Evolutionary conservation across 2,113 vertebrate genomes (phyloP).

Genomic region (Oryctolagus cuniculus): mOryCun1.1 NC_091438.1:138299501-138300000

Average conservation of each 20-base stretch:
- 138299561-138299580: neutral
- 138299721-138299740: constrained; percentile 49
- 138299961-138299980: too few species aligned
- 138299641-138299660: constrained; percentile 46
- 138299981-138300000: too few species aligned
- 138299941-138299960: too few species aligned
- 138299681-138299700: constrained; percentile 30
- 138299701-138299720: neutral
- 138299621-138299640: constrained; percentile 13
- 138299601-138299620: constrained; percentile 8
- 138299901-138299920: too few species aligned
- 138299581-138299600: neutral
- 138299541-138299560: neutral
- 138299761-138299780: neutral
- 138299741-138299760: constrained; percentile 20
- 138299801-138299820: neutral
- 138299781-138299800: neutral
- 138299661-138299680: constrained; percentile 28
- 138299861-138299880: neutral
- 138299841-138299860: neutral
- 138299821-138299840: neutral
- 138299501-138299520: neutral
- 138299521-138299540: neutral
- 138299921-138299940: too few species aligned
- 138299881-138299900: neutral